These are phyloP conservation scores for Sebastes aleutianus DNA, from an alignment of 2,797 vertebrate genomes.

Conservation along the genomic window DNA sequence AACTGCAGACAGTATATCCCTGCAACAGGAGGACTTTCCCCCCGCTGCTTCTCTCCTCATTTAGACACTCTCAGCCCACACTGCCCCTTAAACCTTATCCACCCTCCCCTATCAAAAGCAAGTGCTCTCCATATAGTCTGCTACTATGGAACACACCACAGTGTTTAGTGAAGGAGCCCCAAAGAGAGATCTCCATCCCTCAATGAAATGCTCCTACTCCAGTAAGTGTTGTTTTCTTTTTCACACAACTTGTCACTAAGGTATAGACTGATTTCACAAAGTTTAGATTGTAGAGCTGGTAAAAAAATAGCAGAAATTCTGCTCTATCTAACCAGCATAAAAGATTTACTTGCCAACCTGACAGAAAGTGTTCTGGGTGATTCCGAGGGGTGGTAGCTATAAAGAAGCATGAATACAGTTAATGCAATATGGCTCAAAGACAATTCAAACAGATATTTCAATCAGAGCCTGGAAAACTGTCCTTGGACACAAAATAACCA, in stretches of 20 bases:
- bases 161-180: conserved; percentile 19
- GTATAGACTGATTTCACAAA: conserved; percentile 5
- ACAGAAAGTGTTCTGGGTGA: conserved; percentile 27
- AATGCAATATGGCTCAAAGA: conserved; percentile 17
- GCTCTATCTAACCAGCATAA: conserved; percentile 26
- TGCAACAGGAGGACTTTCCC: conserved; percentile 38
- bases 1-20: conserved; percentile 39
- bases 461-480: conserved; percentile 21
- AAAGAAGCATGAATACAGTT: conserved; percentile 18
- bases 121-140: conserved; percentile 42
- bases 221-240: conserved; percentile 69
- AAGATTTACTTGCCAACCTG: conserved; percentile 12
- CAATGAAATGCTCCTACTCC: conserved; percentile 11
- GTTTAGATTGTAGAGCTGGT: conserved; percentile 1
- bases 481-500: conserved; percentile 27
- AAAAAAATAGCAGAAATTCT: background rate
- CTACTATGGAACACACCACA: conserved; percentile 19
- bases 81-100: conserved; percentile 52
- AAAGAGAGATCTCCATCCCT: conserved; percentile 5
- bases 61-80: conserved; percentile 63
- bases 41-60: conserved; percentile 43
- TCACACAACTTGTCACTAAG: conserved; percentile 40
- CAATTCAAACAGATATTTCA: conserved; percentile 3
- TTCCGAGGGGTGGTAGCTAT: conserved; percentile 10
- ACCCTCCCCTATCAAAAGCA: conserved; percentile 32